phyloP scores from a whole-genome alignment of 2,113 vertebrate species.

The Rhinopithecus roxellana region DNA sequence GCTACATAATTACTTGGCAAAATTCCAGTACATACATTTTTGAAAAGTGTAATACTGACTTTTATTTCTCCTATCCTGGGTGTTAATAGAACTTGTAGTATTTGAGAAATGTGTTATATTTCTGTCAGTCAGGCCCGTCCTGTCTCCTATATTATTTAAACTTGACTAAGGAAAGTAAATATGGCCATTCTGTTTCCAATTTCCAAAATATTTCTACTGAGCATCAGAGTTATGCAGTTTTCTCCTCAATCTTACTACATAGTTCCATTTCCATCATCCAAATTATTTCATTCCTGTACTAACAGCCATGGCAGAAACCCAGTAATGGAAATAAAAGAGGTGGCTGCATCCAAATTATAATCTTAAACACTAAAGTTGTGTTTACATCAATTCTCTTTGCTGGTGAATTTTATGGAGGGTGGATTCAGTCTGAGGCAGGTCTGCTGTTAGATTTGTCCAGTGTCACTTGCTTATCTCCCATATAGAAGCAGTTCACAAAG shows the following conservation, averaged over 20 bases:
- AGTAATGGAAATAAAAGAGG: not conserved
- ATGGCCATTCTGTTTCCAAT: not conserved
- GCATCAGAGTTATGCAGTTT: not conserved
- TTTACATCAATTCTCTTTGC: not conserved
- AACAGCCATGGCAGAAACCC: not conserved
- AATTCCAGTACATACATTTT: conserved; percentile 47
- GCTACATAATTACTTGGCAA: conserved; percentile 46
- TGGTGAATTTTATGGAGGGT: conserved; percentile 29
- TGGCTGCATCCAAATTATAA: not conserved
- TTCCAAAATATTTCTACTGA: not conserved
- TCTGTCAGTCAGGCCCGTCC: not conserved
- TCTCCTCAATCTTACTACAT: not conserved
- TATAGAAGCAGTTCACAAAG: conserved; percentile 60
- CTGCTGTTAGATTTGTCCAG: not conserved
- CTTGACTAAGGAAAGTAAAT: conserved; percentile 39
- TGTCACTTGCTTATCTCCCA: not conserved
- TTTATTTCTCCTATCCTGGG: conserved; percentile 22
- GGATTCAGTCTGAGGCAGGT: not conserved
- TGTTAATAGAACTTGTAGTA: conserved; percentile 50
- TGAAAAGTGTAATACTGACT: conserved; percentile 46
- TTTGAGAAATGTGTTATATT: conserved; percentile 49
- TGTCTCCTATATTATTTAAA: conserved; percentile 22
- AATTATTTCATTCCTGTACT: not conserved
- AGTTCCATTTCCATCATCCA: not conserved
- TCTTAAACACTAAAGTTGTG: not conserved